Evolutionary conservation across 2,888 invertebrate species (phyloP), one percentile per base, ranked within the genome.

Genomic region (Gisinianus flammeolus): DNA sequence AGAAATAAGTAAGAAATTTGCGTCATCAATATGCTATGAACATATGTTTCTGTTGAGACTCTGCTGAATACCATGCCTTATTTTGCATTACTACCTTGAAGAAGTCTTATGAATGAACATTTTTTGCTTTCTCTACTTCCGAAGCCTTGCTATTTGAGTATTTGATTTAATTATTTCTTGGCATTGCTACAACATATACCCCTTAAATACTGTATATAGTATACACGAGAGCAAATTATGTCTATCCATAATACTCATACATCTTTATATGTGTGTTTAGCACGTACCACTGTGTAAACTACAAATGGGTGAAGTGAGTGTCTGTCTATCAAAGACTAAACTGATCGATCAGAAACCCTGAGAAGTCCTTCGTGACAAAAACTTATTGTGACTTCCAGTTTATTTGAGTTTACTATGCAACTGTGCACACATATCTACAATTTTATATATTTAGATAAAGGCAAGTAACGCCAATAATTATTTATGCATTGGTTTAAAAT

Each of bases 151-250:
- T 12, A 6, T 62, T 62, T 62, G 62, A 62, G 24, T 62, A 62
- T 62, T 62, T 62, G 62, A 62, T 62, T 62, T 28, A 19, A 58
- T n/a, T n/a, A n/a, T n/a, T n/a, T n/a, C n/a, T 58, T 58, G n/a
- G 22, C 56, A n/a, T n/a, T n/a, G n/a, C n/a, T n/a, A n/a, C n/a
- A n/a, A n/a, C n/a, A 58, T 58, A 58, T 26, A 26, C n/a, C 54
- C n/a, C 26, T 22, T 3, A 26, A 24, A 24, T n/a, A 58, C 16
- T 26, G 0, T 1, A 62, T 26, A 26, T 26, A 28, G 12, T 62
- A 62, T 28, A 26, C 22, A 62, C 6, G 35, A n/a, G 6, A 35
- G 19, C 58, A 10, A 58, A n/a, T 10, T n/a, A 58, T 58, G 52
- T 10, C 10, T 58, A 58, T 58, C 22, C 58, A 58, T 58, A 58